These are phyloP conservation scores for Zosterops japonicus DNA, from an alignment of 2,113 vertebrate species.

Conservation along the genomic window DNA sequence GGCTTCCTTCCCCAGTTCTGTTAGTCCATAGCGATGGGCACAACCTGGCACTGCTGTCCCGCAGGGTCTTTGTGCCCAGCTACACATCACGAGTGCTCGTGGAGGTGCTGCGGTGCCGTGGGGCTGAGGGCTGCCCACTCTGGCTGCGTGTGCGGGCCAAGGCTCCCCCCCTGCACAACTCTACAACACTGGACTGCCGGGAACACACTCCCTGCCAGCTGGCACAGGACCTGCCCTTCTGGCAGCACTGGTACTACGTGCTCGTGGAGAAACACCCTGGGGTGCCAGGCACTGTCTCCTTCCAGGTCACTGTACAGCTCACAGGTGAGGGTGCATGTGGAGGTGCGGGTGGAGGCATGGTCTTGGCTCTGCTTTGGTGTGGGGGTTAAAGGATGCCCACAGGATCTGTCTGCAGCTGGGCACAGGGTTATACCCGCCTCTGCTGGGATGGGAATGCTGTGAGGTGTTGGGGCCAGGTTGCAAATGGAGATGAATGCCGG, in stretches of 20 bases:
- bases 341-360: too few relatives aligned
- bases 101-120: constrained; percentile 84
- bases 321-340: constrained; percentile 80
- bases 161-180: constrained; percentile 94
- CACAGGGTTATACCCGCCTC: neutral
- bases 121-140: constrained; percentile 82
- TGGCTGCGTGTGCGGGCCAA: constrained; percentile 88
- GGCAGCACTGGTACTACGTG: constrained; percentile 98
- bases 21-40: neutral
- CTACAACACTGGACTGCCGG: constrained; percentile 86
- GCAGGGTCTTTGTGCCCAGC: constrained; percentile 94
- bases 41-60: neutral
- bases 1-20: neutral
- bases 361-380: neutral
- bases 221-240: constrained; percentile 83
- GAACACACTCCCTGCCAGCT: constrained; percentile 82
- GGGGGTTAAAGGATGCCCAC: fast-evolving
- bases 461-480: neutral
- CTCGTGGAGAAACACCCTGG: constrained; percentile 87
- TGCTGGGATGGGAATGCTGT: neutral
- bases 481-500: neutral
- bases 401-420: neutral
- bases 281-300: constrained; percentile 77
- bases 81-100: constrained; percentile 89
- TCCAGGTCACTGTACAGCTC: constrained; percentile 88